These are phyloP conservation scores for Fulmarus glacialis DNA, from an alignment of 2,113 vertebrate genomes.

Conservation along the genomic window DNA sequence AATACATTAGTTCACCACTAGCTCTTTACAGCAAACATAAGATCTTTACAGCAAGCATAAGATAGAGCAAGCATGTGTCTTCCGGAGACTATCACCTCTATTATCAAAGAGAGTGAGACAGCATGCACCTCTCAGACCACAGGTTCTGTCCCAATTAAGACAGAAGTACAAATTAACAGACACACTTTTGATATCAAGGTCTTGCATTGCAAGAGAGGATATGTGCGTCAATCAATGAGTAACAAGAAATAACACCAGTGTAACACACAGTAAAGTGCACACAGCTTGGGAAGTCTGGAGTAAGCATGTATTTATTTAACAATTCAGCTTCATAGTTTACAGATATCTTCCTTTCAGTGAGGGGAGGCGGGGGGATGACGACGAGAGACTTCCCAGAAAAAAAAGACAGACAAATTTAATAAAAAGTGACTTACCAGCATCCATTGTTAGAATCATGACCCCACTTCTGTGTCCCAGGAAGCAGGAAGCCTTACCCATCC, in stretches of 20 bases:
- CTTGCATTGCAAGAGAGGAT: not conserved
- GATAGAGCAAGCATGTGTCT: not conserved
- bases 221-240: not conserved
- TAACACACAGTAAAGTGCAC: not conserved
- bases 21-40: not conserved
- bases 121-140: not conserved
- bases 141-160: not conserved
- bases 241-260: not conserved
- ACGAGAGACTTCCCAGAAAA: not conserved
- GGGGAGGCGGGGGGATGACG: no score
- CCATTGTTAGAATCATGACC: constrained; percentile 74
- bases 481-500: constrained; percentile 70
- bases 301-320: not conserved
- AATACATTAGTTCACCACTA: not conserved
- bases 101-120: not conserved
- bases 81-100: not conserved
- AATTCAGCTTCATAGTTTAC: not conserved
- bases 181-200: not conserved
- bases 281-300: not conserved
- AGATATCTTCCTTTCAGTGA: not conserved
- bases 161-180: not conserved
- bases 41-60: not conserved
- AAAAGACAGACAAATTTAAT: not conserved
- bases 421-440: constrained; percentile 53
- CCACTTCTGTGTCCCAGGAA: constrained; percentile 48